Base-by-base conservation (phyloP, 2,888 invertebrate genomes). In the Eupeodes luniger region DNA sequence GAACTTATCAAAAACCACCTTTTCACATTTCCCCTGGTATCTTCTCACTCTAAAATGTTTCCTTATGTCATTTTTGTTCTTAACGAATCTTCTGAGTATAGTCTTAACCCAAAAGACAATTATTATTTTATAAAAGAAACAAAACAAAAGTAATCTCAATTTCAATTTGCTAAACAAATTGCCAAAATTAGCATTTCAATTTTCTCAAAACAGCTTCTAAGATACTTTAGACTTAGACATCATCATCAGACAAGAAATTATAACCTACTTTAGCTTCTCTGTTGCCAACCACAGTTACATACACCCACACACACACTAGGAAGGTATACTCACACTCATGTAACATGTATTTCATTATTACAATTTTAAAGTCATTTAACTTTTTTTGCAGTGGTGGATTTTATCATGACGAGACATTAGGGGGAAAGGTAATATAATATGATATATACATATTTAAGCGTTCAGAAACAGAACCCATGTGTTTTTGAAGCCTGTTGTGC, bases 131-230 rank as follows among this genome's bases (percentile, higher is more conserved):
- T 55, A 55, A 40, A 55, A 44, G 19, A 5, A 40, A 5, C 40
- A 40, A 70, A 70, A 44, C 55, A 70, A 70, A 70, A 55, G 55
- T 55, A 55, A 70, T 70, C 14, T 70, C 19, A 70, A 74, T 61
- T 64, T 80, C 67, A 64, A 77, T 82, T 76, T 82, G 57, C 66
- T 61, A 2, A 44, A 16, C 27, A 70, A 66, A 77, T 55, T 70
- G 62, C 57, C 78, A 40, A 78, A 83, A 74, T 83, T 77, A 72
- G 19, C 79, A 79, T 74, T 36, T 61, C 67, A 83, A 78, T 78
- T n/a, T 27, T 34, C 55, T 5, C 40, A 66, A 55, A 70, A 16
- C 51, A 70, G 19, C 70, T 70, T 55, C 40, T 70, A 5, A 70
- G 70, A 70, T 14, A 55, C 55, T 70, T 44, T 55, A 27, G 27